Percentiles rank a stretch among this genome's conserved stretches.
Evolutionary conservation across 2,113 vertebrate genomes (phyloP).

Genomic region (Crotophaga sulcirostris): DNA sequence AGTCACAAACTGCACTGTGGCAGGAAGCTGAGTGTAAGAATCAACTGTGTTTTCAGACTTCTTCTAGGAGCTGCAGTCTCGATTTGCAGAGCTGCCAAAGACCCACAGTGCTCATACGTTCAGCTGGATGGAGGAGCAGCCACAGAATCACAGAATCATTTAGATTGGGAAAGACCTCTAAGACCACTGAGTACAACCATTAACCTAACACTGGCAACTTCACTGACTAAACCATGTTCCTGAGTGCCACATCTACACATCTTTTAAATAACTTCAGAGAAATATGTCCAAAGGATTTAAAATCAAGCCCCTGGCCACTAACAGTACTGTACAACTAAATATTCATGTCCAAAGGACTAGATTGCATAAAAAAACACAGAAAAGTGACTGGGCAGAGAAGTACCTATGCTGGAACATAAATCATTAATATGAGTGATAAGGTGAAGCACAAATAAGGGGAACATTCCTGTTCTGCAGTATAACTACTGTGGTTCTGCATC

Average conservation of each 20-base stretch:
- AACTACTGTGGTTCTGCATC: not conserved
- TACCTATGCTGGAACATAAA: not conserved
- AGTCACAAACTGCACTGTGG: not conserved
- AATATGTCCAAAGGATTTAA: not conserved
- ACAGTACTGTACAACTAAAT: not conserved
- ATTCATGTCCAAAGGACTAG: not conserved
- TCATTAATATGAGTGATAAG: not conserved
- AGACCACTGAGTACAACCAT: too few relatives aligned
- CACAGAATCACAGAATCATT: too few relatives aligned
- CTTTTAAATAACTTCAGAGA: not conserved
- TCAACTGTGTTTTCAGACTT: conserved; percentile 2
- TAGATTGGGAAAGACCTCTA: too few relatives aligned
- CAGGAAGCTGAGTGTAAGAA: conserved; percentile 1
- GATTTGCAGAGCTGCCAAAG: conserved; percentile 45
- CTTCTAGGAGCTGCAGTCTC: not conserved
- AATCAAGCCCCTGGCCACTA: not conserved
- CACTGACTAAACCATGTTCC: too few relatives aligned
- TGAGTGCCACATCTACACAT: too few relatives aligned
- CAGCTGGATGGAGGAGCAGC: conserved; percentile 4
- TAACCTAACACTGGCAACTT: too few relatives aligned
- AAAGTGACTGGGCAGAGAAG: not conserved
- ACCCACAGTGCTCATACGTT: not conserved
- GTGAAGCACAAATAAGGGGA: not conserved
- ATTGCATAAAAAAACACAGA: not conserved
- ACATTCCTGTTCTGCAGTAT: not conserved